Conservation (phyloP, 2,797 vertebrate species). For the Pterois miles region DNA sequence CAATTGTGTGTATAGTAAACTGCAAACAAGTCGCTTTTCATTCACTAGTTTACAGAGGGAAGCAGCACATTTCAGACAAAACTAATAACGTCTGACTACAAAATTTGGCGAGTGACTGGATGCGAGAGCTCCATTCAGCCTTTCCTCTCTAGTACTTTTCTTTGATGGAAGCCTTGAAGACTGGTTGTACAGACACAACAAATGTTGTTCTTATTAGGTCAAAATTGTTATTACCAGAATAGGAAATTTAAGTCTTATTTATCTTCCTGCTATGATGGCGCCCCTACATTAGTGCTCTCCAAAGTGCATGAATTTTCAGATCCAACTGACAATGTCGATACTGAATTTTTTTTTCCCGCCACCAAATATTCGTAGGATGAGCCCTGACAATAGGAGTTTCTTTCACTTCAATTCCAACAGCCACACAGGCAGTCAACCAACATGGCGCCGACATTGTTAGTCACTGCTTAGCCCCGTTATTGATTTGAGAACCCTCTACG, state of each 20-base stretch:
- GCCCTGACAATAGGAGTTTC: neutral
- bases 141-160: constrained; percentile 16
- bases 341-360: neutral
- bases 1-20: constrained; percentile 60
- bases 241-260: neutral
- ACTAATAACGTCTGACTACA: constrained; percentile 61
- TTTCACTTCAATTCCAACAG: neutral
- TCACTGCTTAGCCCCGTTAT: neutral
- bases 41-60: constrained; percentile 48
- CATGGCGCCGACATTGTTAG: neutral
- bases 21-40: constrained; percentile 62
- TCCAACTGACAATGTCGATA: neutral
- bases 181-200: neutral
- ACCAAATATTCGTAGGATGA: neutral
- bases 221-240: neutral
- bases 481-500: neutral
- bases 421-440: neutral
- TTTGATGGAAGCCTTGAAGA: constrained; percentile 24
- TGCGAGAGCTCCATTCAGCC: constrained; percentile 16
- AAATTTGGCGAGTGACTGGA: constrained; percentile 34
- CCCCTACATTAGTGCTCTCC: neutral
- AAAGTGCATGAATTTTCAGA: neutral
- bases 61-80: constrained; percentile 43
- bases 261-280: neutral
- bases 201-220: neutral